These are phyloP conservation scores for Marmota flaviventris DNA, from an alignment of 2,113 vertebrate species.

Conservation along the genomic window DNA sequence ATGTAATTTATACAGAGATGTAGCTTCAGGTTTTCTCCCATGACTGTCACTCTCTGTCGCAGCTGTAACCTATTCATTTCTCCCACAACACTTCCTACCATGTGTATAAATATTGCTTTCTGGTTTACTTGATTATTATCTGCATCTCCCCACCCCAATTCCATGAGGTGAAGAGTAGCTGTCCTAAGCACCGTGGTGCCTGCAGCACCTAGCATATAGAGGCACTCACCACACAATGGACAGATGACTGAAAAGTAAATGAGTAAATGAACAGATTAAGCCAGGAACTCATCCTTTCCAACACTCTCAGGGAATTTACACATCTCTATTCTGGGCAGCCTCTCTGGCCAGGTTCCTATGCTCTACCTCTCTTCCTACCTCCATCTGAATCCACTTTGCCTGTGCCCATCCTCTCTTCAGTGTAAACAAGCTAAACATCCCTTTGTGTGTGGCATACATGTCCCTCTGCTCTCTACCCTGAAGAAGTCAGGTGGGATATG, in stretches of 20 bases:
- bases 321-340: neutral
- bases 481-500: neutral
- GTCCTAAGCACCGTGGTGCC: neutral
- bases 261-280: neutral
- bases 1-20: neutral
- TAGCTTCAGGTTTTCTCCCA: neutral
- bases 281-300: neutral
- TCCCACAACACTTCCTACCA: neutral
- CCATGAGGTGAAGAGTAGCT: neutral
- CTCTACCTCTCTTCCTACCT: neutral
- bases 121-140: neutral
- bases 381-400: neutral
- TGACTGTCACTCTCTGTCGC: neutral
- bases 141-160: neutral
- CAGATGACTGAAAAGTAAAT: neutral
- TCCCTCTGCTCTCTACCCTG: neutral
- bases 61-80: neutral
- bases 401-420: neutral
- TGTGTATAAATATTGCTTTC: neutral
- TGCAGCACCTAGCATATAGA: neutral
- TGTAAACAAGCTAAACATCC: neutral
- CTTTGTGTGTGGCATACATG: too few species aligned
- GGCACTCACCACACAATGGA: neutral
- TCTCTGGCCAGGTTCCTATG: neutral
- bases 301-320: neutral